Base-by-base conservation (phyloP, 2,113 vertebrate species). In the Genyomyrus donnyi region DNA sequence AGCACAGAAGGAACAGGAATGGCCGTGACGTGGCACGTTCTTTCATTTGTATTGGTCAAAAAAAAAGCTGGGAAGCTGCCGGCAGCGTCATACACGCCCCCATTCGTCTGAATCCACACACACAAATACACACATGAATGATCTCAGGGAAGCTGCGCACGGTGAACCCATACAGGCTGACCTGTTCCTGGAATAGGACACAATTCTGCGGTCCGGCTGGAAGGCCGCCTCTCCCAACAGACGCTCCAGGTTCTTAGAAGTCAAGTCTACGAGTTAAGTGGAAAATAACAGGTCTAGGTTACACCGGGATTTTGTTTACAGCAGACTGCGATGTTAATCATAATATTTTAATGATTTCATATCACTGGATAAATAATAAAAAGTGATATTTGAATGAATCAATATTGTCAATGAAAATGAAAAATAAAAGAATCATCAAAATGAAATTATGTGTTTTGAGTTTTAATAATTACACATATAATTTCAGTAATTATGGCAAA, bases 111-210 rank as follows among this genome's bases (percentile, higher is more conserved):
- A 39, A 31, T 77, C 13, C 35, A 88, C 15, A 24, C 86, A 42
- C 31, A 85, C 48, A 80, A 49, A 50, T 24, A 80, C 89, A 90
- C 48, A 96, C 96, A n/a, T 66, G n/a, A 27, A 66, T 66, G 24
- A 66, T 66, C 58, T 66, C 58, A 27, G 58, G n/a, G n/a, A 27
- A 27, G 58, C 9, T 27, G n/a, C 24, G 58, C 24, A 66, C 9
- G 9, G 58, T 66, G 58, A 66, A 66, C 24, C 24, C 58, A 27
- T 66, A 66, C 58, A 27, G 58, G 24, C n/a, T 27, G 58, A 27
- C 58, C 58, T 66, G 7, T 66, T 66, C 58, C 58, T 66, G 58
- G n/a, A 66, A 66, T 27, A 27, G 58, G 58, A 66, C 58, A 66
- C 58, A 27, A 66, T 66, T 66, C 58, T 66, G n/a, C n/a, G 2